phyloP scores from a whole-genome alignment of 2,888 invertebrate species.

The Drosophila leonis region DNA sequence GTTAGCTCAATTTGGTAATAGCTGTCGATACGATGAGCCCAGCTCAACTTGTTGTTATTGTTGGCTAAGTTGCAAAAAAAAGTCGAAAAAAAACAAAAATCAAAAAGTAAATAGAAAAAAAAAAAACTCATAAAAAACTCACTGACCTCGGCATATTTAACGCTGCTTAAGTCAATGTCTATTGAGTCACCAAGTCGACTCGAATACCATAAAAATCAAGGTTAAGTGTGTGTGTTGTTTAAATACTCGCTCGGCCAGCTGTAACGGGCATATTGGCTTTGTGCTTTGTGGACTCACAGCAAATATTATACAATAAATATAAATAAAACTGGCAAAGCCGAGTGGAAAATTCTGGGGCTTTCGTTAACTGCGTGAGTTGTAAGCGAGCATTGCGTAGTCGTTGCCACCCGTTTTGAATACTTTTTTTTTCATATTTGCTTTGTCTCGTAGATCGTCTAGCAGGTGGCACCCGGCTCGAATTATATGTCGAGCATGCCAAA shows the following conservation, averaged over 20 bases:
- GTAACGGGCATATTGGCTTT: background rate
- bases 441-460: conserved; percentile 3
- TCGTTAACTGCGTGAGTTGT: background rate
- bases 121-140: conserved; percentile 21
- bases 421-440: conserved; percentile 2
- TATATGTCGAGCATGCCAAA: background rate
- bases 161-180: conserved; percentile 26
- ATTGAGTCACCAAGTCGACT: conserved; percentile 18
- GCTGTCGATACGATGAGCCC: conserved; percentile 15
- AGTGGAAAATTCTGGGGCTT: background rate
- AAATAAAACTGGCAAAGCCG: too few species aligned
- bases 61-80: conserved; percentile 2
- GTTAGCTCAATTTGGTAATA: conserved; percentile 38
- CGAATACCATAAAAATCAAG: conserved; percentile 53
- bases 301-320: background rate
- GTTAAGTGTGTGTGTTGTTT: conserved; percentile 38
- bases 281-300: background rate
- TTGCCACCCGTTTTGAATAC: background rate
- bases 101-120: conserved; percentile 1
- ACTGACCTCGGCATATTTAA: conserved; percentile 47
- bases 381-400: background rate
- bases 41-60: conserved; percentile 4
- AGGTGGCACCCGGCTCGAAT: conserved; percentile 5
- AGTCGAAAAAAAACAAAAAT: background rate
- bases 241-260: background rate